These are phyloP conservation scores for Smutsia temminckii DNA, from an alignment of 2,797 vertebrate genomes.

Conservation along the genomic window DNA sequence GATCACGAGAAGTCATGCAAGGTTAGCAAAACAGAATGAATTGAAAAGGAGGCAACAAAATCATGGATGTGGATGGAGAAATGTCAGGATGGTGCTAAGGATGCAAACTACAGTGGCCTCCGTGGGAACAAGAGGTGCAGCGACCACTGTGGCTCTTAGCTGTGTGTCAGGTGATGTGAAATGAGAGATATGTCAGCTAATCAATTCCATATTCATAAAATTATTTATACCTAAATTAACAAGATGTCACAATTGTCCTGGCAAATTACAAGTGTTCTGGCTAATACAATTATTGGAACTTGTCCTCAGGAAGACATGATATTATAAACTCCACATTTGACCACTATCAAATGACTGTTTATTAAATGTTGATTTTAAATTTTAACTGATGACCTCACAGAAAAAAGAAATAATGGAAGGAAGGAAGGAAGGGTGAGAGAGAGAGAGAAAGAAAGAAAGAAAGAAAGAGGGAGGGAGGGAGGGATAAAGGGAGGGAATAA, in stretches of 20 bases:
- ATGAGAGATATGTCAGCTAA: background rate
- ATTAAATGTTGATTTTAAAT: background rate
- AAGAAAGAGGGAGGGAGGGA: background rate
- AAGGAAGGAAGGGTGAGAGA: background rate
- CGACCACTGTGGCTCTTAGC: background rate
- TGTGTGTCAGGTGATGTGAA: background rate
- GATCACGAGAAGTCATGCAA: background rate
- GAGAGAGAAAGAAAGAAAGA: background rate
- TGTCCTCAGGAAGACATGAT: background rate
- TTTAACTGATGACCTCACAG: background rate
- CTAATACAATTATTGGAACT: background rate
- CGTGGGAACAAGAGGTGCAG: accelerated
- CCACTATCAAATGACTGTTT: background rate
- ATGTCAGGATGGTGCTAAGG: background rate
- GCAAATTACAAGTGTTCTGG: background rate
- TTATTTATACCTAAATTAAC: background rate
- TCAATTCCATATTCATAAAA: background rate
- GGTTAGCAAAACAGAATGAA: background rate
- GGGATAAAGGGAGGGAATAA: background rate
- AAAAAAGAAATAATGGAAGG: background rate
- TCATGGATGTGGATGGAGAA: background rate
- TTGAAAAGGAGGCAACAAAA: background rate
- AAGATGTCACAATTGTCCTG: background rate
- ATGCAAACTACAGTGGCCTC: accelerated
- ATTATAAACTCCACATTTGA: background rate